Conservation (phyloP, 2,797 vertebrate species). For the Nyctibius grandis region DNA sequence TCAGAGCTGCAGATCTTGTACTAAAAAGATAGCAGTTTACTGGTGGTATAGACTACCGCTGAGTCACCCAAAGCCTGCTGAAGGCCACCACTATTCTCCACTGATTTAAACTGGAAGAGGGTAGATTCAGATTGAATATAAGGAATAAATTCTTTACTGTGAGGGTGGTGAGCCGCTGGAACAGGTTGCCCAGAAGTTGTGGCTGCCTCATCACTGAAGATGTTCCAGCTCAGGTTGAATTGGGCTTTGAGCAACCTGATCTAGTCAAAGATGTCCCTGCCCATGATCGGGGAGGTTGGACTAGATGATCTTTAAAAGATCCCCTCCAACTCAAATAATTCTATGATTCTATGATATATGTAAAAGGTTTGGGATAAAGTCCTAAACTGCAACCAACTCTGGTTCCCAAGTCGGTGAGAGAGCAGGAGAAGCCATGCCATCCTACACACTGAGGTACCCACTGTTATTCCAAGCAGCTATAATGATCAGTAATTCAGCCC, state of each 20-base stretch:
- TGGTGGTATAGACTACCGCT: accelerated
- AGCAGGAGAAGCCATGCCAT: neutral
- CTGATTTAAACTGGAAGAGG: neutral
- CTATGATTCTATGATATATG: neutral
- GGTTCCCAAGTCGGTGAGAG: neutral
- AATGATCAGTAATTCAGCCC: neutral
- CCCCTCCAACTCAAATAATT: neutral
- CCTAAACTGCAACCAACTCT: neutral
- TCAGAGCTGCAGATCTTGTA: neutral
- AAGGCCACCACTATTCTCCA: neutral
- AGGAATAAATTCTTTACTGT: neutral
- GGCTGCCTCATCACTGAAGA: neutral
- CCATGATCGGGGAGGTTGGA: neutral
- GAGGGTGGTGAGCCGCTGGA: neutral
- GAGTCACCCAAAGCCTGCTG: neutral
- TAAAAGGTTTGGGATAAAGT: neutral
- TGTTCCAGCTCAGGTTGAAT: neutral
- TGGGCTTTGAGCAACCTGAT: neutral
- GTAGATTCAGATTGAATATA: neutral
- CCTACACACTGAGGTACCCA: neutral
- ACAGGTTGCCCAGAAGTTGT: neutral
- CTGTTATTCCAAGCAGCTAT: neutral
- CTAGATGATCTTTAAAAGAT: neutral
- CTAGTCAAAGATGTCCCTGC: neutral
- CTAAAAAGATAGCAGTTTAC: neutral